These are phyloP conservation scores for Halichondria panicea DNA, from an alignment of 37 sponge, comb jelly and placozoan genomes.

Conservation along the genomic window DNA sequence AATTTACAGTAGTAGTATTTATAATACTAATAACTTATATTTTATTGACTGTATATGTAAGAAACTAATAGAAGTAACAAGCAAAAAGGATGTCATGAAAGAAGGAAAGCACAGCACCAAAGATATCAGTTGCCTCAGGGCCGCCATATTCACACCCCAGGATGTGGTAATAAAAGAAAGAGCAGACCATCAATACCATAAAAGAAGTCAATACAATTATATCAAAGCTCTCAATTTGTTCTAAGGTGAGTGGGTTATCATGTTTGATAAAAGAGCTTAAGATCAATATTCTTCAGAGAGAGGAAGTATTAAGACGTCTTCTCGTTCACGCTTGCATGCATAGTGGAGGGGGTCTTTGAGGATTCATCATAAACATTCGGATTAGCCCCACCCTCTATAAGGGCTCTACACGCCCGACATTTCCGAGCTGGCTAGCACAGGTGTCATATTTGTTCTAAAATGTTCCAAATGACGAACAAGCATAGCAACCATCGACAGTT, in stretches of 20 bases:
- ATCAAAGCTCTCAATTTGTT: not conserved
- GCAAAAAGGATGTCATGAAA: too few species aligned
- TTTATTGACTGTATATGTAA: too few species aligned
- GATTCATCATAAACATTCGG: slow-evolving; percentile 2
- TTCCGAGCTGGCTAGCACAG: slow-evolving; percentile 43
- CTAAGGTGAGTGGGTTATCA: not conserved
- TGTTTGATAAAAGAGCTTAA: slow-evolving; percentile 5
- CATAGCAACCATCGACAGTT: slow-evolving; percentile 32
- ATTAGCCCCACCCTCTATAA: slow-evolving; percentile 46
- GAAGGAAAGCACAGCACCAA: too few species aligned
- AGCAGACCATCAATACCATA: too few species aligned
- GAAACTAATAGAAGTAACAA: too few species aligned
- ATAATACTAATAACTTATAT: not conserved
- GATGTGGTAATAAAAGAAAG: too few species aligned
- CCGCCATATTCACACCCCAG: too few species aligned
- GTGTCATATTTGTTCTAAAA: not conserved
- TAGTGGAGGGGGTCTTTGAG: slow-evolving; percentile 44
- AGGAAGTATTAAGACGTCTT: slow-evolving; percentile 27
- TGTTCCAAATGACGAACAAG: not conserved
- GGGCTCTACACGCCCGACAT: slow-evolving; percentile 1
- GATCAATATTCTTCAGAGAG: slow-evolving; percentile 11
- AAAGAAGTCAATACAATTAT: too few species aligned
- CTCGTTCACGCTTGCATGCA: slow-evolving; percentile 23
- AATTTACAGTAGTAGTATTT: not conserved
- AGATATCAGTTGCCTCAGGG: too few species aligned